Conservation (phyloP, 2,888 invertebrate species). For the Spicauda simplicius region DNA sequence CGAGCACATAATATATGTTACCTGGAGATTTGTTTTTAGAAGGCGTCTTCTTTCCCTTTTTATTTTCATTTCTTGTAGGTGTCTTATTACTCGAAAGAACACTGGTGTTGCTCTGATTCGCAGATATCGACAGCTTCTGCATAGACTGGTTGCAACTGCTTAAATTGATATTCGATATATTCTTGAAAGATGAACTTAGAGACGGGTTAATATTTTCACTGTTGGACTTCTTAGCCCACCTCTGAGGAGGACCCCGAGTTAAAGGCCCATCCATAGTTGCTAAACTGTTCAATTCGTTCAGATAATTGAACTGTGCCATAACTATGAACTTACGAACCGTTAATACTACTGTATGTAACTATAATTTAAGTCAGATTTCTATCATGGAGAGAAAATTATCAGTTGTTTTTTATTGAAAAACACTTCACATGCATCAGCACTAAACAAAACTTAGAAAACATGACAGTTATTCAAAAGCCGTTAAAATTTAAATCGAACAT, state of each 20-base stretch:
- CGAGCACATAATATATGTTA: conserved; percentile 47
- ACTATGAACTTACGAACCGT: conserved; percentile 24
- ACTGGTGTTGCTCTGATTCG: conserved; percentile 84
- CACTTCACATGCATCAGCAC: background rate
- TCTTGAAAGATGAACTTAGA: conserved; percentile 71
- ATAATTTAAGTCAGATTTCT: background rate
- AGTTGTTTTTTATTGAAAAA: conserved; percentile 8
- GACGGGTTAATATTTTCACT: conserved; percentile 84
- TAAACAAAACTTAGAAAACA: conserved; percentile 16
- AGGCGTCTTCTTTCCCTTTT: conserved; percentile 88
- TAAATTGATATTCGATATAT: conserved; percentile 80
- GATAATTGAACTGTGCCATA: conserved; percentile 93
- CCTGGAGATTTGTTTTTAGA: conserved; percentile 88
- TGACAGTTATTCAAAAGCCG: conserved; percentile 46
- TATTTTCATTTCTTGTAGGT: conserved; percentile 77
- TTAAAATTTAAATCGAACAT: conserved; percentile 43
- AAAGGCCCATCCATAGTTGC: conserved; percentile 92
- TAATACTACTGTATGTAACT: background rate
- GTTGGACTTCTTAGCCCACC: conserved; percentile 91
- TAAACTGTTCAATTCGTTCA: conserved; percentile 91
- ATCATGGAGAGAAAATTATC: background rate
- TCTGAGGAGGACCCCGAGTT: conserved; percentile 90
- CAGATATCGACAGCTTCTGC: conserved; percentile 85
- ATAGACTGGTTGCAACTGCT: conserved; percentile 87
- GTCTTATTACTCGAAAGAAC: conserved; percentile 84